A percentile compares a stretch with the other conserved stretches of the same genome.
phyloP scores from a whole-genome alignment of 2,797 vertebrate genomes.

The Dallia pectoralis region DNA sequence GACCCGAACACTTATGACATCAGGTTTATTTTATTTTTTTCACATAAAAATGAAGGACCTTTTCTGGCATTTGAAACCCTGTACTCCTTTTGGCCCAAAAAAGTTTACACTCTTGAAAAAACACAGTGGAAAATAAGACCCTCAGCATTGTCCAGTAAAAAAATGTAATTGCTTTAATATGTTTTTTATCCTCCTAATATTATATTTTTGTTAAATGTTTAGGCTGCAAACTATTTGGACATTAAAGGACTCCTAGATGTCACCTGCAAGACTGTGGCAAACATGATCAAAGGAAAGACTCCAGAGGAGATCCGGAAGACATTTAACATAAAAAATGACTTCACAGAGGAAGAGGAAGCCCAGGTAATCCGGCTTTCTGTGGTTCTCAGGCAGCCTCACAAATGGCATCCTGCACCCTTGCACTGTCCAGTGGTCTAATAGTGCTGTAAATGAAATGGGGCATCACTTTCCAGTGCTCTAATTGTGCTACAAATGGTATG shows the following conservation, averaged over 20 bases:
- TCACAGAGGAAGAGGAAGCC: conserved; percentile 98
- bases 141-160: too few relatives aligned
- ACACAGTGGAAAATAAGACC: too few relatives aligned
- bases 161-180: background rate
- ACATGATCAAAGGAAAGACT: conserved; percentile 98
- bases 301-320: conserved; percentile 99
- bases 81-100: too few relatives aligned
- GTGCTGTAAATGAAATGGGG: background rate
- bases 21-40: too few relatives aligned
- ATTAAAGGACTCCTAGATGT: conserved; percentile 96
- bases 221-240: conserved; percentile 99
- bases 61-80: too few relatives aligned
- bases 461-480: too few relatives aligned
- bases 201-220: conserved; percentile 27
- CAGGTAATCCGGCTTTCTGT: conserved; percentile 78
- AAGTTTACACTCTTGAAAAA: too few relatives aligned
- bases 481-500: background rate
- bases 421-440: too few relatives aligned
- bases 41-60: too few relatives aligned
- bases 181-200: conserved; percentile 4
- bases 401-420: background rate
- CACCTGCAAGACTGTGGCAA: conserved; percentile 95
- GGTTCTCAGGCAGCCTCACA: background rate
- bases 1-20: too few relatives aligned
- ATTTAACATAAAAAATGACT: conserved; percentile 99